These are phyloP conservation scores for Archilochus colubris DNA, from an alignment of 2,113 vertebrate species.

Conservation along the genomic window DNA sequence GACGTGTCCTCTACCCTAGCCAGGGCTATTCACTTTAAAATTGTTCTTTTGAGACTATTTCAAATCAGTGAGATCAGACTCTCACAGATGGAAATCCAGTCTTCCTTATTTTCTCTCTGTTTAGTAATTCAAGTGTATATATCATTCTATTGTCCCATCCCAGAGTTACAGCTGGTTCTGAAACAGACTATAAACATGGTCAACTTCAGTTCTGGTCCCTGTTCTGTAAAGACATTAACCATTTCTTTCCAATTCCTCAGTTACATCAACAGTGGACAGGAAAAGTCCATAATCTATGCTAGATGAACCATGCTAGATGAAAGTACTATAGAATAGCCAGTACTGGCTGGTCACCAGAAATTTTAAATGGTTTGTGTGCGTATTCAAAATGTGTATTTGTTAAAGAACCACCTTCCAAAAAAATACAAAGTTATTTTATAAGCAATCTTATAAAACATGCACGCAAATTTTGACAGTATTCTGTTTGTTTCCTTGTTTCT, in stretches of 20 bases:
- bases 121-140: not conserved
- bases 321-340: not conserved
- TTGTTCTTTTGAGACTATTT: too few relatives aligned
- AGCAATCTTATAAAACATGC: not conserved
- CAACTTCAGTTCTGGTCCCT: not conserved
- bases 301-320: not conserved
- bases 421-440: not conserved
- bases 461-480: not conserved
- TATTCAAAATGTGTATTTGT: not conserved
- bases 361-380: not conserved
- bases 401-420: not conserved
- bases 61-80: too few relatives aligned
- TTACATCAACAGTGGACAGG: not conserved
- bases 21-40: too few relatives aligned
- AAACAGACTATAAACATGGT: not conserved
- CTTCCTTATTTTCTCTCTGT: not conserved
- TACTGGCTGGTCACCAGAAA: not conserved
- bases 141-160: not conserved
- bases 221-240: not conserved
- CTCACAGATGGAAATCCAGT: not conserved
- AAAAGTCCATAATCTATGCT: not conserved
- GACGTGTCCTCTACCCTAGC: too few relatives aligned
- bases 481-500: not conserved
- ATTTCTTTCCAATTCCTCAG: not conserved
- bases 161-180: not conserved